Base-by-base conservation (phyloP, 2,888 invertebrate genomes). In the Eristalis pertinax region DNA sequence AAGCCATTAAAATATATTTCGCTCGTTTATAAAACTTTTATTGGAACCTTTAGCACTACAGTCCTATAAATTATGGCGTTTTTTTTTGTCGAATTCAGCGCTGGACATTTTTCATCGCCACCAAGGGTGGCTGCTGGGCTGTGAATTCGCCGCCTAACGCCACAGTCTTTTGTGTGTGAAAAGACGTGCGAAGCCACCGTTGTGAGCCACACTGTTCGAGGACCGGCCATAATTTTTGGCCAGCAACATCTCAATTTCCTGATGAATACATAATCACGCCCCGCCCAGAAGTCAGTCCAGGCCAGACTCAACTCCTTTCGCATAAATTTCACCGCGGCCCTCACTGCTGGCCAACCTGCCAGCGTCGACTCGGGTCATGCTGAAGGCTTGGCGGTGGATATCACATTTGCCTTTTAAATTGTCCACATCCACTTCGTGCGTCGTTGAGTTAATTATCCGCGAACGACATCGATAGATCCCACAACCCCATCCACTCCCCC, bases 401-500 rank as follows among this genome's bases (percentile, higher is more conserved):
- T 19, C 80, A 67, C 50, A 72, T 80, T 80, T 75, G 70, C 75
- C 84, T 84, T 84, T 79, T 50, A 84, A 84, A 79, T 79, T 74
- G 74, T 74, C 79, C 69, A 75, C 70, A 38, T 13, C 19, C 50
- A 50, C 50, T 68, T 72, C 56, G 75, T 68, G 62, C 76, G 35
- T 76, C 72, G 81, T 73, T 68, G 35, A 77, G 73, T 81, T 85
- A 85, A 82, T 85, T 85, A 82, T 58, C 68, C 77, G 68, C 58
- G 29, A 77, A 69, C 64, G 67, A 74, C 73, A 85, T 77, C 81
- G 35, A 50, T 58, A 35, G 68, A 68, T 43, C 24, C 43, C 38
- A 24, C 35, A 32, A 26, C n/a, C n/a, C n/a, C n/a, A n/a, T 13
- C 43, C 38, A 19, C 35, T 24, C 26, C 11, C 32, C 29, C 80